Evolutionary conservation across 2,113 vertebrate genomes (phyloP).

Genomic region (Collichthys lucidus): DNA sequence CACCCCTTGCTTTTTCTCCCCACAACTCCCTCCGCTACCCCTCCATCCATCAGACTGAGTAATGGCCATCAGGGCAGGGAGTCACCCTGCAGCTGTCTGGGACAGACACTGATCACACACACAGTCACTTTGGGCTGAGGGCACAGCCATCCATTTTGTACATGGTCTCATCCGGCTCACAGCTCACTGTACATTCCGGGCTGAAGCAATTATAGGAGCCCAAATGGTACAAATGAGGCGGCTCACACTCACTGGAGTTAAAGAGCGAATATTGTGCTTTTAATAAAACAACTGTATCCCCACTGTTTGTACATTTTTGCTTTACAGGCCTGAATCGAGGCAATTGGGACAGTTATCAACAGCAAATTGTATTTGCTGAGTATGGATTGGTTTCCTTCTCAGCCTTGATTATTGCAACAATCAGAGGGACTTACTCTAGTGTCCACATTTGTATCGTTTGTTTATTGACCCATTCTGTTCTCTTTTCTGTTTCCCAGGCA

Average conservation of each 20-base stretch:
- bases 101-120: conserved; percentile 79
- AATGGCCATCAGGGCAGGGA: conserved; percentile 77
- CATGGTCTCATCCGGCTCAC: conserved; percentile 47
- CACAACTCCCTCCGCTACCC: conserved; percentile 54
- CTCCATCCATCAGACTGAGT: conserved; percentile 81
- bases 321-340: background rate
- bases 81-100: conserved; percentile 79
- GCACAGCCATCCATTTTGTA: conserved; percentile 71
- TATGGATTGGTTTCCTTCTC: conserved; percentile 48
- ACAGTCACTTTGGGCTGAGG: conserved; percentile 73
- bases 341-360: conserved; percentile 30
- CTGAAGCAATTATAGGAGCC: conserved; percentile 51
- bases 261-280: conserved; percentile 18
- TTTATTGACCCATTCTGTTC: conserved; percentile 50
- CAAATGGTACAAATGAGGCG: conserved; percentile 32
- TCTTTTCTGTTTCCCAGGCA: conserved; percentile 41
- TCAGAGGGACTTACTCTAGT: conserved; percentile 4
- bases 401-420: conserved; percentile 50
- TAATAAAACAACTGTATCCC: conserved; percentile 10
- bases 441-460: conserved; percentile 44
- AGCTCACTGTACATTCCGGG: conserved; percentile 44
- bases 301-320: background rate
- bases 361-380: conserved; percentile 24
- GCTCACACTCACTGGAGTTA: conserved; percentile 23
- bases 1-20: conserved; percentile 46